Evolutionary conservation across 2,888 invertebrate species (phyloP).

Genomic region (Dolomedes plantarius): DNA sequence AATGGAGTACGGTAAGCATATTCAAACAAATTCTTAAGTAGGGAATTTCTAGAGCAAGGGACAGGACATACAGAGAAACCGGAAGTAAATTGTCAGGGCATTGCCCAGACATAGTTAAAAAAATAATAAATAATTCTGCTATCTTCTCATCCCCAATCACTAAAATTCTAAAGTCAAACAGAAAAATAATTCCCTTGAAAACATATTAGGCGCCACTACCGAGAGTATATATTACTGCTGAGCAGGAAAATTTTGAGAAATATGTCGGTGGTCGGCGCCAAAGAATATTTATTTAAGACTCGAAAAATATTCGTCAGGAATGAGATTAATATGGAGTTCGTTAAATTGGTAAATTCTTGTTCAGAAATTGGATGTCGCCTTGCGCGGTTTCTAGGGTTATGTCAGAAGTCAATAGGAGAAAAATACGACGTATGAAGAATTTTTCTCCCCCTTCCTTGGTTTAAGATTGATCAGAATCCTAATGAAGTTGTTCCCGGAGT

Average conservation of each 20-base stretch:
- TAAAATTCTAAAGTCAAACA: no score
- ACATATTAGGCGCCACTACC: not conserved
- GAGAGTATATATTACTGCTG: not conserved
- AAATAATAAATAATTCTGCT: no score
- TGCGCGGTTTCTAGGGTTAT: not conserved
- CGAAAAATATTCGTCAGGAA: conserved; percentile 36
- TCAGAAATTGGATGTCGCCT: not conserved
- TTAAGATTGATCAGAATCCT: not conserved
- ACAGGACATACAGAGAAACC: no score
- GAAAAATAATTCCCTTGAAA: no score
- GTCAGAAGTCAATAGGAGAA: not conserved
- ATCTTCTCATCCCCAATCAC: no score
- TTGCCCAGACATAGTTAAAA: no score
- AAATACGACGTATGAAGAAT: not conserved
- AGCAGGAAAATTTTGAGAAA: not conserved
- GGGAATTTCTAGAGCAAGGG: no score
- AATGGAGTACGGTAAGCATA: no score
- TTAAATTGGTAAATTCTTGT: conserved; percentile 6
- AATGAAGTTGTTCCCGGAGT: not conserved
- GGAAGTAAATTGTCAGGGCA: no score
- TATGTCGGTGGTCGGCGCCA: conserved; percentile 41
- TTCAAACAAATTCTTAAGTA: no score
- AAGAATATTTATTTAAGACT: conserved; percentile 45
- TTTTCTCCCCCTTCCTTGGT: not conserved
- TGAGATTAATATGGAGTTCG: not conserved